phyloP scores from a whole-genome alignment of 1,140 invertebrate genomes.

The Drosophila eugracilis region DNA sequence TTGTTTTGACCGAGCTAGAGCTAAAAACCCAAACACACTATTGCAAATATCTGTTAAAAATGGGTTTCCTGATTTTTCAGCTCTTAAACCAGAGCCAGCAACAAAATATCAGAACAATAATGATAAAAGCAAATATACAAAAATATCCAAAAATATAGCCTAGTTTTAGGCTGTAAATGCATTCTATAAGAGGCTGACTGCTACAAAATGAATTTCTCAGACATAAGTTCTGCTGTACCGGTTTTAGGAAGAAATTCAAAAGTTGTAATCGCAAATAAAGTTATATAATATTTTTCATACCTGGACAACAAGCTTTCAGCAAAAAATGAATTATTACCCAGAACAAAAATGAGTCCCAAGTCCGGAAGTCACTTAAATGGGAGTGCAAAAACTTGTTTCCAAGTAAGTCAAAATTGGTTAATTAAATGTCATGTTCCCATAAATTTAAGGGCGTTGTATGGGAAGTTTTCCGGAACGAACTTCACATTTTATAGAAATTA shows the following conservation, averaged over 20 bases:
- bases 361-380: slow-evolving; percentile 14
- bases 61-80: too few relatives aligned
- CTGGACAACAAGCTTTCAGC: slow-evolving; percentile 5
- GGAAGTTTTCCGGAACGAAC: not conserved
- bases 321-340: not conserved
- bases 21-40: too few relatives aligned
- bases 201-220: not conserved
- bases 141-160: not conserved
- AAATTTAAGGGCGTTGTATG: not conserved
- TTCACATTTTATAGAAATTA: not conserved
- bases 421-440: slow-evolving; percentile 12
- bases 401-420: slow-evolving; percentile 1
- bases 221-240: not conserved
- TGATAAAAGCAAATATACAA: too few relatives aligned
- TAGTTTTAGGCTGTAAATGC: not conserved
- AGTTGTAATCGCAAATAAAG: not conserved
- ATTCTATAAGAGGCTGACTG: not conserved
- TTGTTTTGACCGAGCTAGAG: too few relatives aligned
- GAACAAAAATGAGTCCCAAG: not conserved
- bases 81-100: too few relatives aligned
- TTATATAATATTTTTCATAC: slow-evolving; percentile 10
- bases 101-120: too few relatives aligned
- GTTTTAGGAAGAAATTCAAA: not conserved
- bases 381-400: slow-evolving; percentile 11
- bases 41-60: too few relatives aligned